Base-by-base conservation (phyloP, 2,113 vertebrate species). In the Melanostigma gelatinosum region DNA sequence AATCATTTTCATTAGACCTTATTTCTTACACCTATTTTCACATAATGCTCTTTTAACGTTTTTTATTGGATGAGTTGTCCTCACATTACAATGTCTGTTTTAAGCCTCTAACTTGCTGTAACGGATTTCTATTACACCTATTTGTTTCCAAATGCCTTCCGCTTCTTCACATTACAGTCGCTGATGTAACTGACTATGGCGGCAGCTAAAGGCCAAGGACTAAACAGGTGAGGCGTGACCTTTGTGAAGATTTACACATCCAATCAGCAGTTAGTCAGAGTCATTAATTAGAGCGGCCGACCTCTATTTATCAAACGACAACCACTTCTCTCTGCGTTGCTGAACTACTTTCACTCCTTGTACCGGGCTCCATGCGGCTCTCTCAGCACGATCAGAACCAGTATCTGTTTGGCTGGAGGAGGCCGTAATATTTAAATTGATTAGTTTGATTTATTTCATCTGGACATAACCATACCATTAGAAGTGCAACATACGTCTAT, bases 231-330 rank as follows among this genome's bases (percentile, higher is more conserved):
- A 78, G 87, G 84, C 40, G 0, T 78, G 86, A 85, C 89, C 82
- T 88, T 88, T 82, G 46, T 22, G 63, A 76, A 79, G 86, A 88
- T 88, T 84, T 77, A 85, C 77, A 80, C 68, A 64, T 72, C 77
- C 77, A 88, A 85, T 90, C 77, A 83, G 38, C 34, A 63, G 34
- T 74, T 68, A 72, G 71, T 75, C 79, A 58, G n/a, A 68, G 27
- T n/a, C 80, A 85, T 90, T 80, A 62, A 87, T 90, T 75, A 72
- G 24, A 52, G 48, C 3, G 6, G 20, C 50, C 32, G 18, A 29
- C 36, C 42, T 50, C 42, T 65, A 46, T 82, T 52, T 12, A 70
- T 82, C 70, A 71, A 55, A 20, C 22, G 24, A 24, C 24, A 52
- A 6, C 16, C 18, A 48, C 55, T 57, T 10, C 15, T 52, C 13